Base-by-base conservation (phyloP, 2,888 invertebrate genomes). In the Mesopsocus fuscifrons region DNA sequence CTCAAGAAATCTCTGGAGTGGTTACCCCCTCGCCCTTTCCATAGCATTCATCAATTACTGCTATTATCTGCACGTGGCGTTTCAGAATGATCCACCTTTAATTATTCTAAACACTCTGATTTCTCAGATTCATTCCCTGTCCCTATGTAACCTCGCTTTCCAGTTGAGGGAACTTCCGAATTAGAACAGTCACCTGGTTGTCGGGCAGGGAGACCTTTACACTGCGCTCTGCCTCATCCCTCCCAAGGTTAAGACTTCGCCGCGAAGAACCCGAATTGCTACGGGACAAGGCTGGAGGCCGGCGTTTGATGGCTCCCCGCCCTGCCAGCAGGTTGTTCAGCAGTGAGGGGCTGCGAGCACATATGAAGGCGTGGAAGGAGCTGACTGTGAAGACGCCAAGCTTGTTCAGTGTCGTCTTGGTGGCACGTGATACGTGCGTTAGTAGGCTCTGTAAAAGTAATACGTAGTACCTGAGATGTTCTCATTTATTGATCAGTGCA, bases 351-450 rank as follows among this genome's bases (percentile, higher is more conserved):
- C 89, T 89, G 50, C 95, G 77, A 46, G 94, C 92, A 63, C 92
- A 92, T 54, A 95, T 92, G 63, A 92, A 89, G 51, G 94, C 95
- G 64, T 95, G 94, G 69, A 95, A 91, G 51, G 92, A 92, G 45
- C 92, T 94, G 52, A 95, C 94, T 43, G 92, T 94, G 71, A 94
- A 94, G 55, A 94, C 91, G 47, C 94, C 94, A 57, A 95, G 69
- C 60, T 91, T 85, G 68, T 92, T 91, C 56, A 95, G 67, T 40
- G 87, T 89, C 57, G 82, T 81, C 69, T 95, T 95, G 52, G 94
- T 92, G 54, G 85, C 80, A 53, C 91, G 81, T 20, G 92, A 92
- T 47, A 92, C 92, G 67, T 91, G 89, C 45, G 91, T 88, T 56
- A 95, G 71, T 55, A 95, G 69, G 51, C 89, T 91, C 94, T 94